These are phyloP conservation scores for Gyrodactylus salaris DNA, from an alignment of 1,140 invertebrate species.

Conservation along the genomic window DNA sequence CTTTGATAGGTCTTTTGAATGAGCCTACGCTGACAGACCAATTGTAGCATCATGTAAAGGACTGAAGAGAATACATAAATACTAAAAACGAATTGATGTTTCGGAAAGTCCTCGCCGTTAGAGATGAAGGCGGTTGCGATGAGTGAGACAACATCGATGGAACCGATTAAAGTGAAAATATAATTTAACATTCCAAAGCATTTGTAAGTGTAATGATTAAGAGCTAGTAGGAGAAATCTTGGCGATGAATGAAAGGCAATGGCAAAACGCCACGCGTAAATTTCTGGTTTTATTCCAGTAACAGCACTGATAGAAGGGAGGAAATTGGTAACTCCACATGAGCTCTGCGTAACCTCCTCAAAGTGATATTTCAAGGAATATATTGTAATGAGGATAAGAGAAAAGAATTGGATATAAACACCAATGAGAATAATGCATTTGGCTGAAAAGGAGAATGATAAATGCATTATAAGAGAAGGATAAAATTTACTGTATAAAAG, in stretches of 20 bases:
- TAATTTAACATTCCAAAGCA: neutral
- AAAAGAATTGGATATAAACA: neutral
- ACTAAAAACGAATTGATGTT: neutral
- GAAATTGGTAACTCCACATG: neutral
- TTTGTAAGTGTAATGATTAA: neutral
- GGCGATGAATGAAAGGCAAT: neutral
- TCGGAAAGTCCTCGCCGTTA: neutral
- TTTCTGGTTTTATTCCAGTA: neutral
- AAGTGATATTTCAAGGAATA: neutral
- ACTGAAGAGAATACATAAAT: neutral
- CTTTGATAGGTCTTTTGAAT: neutral
- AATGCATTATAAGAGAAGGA: neutral
- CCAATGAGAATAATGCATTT: neutral
- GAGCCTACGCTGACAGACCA: neutral
- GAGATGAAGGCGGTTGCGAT: neutral
- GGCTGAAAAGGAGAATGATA: neutral
- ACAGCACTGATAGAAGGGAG: constrained; percentile 1
- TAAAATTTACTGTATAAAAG: too few relatives aligned
- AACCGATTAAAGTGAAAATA: neutral
- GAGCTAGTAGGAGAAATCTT: neutral
- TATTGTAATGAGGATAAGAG: neutral
- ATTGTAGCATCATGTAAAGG: neutral
- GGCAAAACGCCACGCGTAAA: constrained; percentile 1
- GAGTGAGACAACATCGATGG: neutral
- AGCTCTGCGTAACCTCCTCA: neutral